Percentiles rank a stretch among this genome's conserved stretches.
Conservation (phyloP, 2,888 invertebrate genomes). For the Drosophila peninsularis region DNA sequence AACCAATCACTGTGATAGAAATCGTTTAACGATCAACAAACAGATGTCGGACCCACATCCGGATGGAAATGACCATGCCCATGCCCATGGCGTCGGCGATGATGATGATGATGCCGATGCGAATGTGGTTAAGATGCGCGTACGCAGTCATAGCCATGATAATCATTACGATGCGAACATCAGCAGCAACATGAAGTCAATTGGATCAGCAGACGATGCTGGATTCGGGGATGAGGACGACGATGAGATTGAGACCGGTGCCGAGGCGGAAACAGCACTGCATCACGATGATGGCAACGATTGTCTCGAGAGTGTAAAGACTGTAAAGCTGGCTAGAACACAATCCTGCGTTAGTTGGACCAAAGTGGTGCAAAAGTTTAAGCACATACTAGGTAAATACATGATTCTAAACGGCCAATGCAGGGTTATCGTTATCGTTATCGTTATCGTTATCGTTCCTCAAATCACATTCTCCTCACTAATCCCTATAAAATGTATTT, state of each 20-base stretch:
- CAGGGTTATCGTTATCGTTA: neutral
- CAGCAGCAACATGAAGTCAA: conserved; percentile 14
- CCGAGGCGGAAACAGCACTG: conserved; percentile 59
- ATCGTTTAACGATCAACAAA: conserved; percentile 56
- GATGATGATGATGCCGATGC: conserved; percentile 24
- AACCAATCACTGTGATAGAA: conserved; percentile 60
- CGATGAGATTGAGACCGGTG: conserved; percentile 63
- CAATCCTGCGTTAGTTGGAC: conserved; percentile 84
- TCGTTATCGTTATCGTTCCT: neutral
- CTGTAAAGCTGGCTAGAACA: conserved; percentile 68
- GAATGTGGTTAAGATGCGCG: conserved; percentile 54
- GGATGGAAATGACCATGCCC: neutral
- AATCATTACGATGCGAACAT: conserved; percentile 50
- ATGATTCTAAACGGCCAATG: neutral
- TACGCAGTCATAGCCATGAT: conserved; percentile 67
- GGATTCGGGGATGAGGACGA: conserved; percentile 27
- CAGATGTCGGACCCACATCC: conserved; percentile 41
- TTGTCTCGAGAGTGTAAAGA: conserved; percentile 64
- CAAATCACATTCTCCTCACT: neutral
- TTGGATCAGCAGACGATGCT: conserved; percentile 31
- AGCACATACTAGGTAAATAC: conserved; percentile 81
- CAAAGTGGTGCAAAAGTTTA: conserved; percentile 82
- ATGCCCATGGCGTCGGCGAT: conserved; percentile 9
- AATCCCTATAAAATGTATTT: neutral
- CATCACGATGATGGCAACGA: conserved; percentile 33